Base-by-base conservation (phyloP, 2,797 vertebrate species). In the Pseudochirops corinnae region DNA sequence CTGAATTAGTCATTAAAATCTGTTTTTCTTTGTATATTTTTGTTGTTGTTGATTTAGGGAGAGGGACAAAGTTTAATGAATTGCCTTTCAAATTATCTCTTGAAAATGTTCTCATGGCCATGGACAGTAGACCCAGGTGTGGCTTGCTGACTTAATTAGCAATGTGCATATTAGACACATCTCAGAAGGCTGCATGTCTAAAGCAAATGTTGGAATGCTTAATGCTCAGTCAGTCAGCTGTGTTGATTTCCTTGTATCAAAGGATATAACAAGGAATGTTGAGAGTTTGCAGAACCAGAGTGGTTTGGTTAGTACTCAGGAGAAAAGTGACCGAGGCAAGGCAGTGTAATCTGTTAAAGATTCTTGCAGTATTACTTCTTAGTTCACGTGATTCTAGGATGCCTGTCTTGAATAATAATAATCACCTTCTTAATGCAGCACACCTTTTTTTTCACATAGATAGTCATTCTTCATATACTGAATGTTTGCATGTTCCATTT, bases 1-100 rank as follows among this genome's bases (percentile, higher is more conserved):
- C 29, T 96, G 93, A 97, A 97, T 97, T 95, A 92, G 91, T 97
- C 93, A 97, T 94, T 90, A 94, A 96, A 96, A 93, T 87, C 96
- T n/a, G 31, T 39, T 92, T n/a, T 96, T 74, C 53, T 95, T 96
- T 92, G 9, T 95, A 91, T 93, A 46, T 92, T 96, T 96, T 96
- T 95, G 94, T 95, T 97, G 94, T 96, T 95, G 95, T 97, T 97
- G 96, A 94, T 96, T 97, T 97, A 94, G 91, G 96, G 92, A 97
- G 96, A 0, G 92, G 92, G 55, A 95, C 52, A 53, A 96, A 96
- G 95, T 93, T 82, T 97, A 97, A 97, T 95, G 92, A 97, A 95
- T 94, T 96, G 93, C 56, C 39, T 95, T 95, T 97, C 94, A 97
- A 94, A 97, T 96, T 46, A 24, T 52, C 94, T 90, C 92, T 97